These are phyloP conservation scores for Petrophora chlorosata DNA, from an alignment of 2,888 invertebrate genomes.

Conservation along the genomic window DNA sequence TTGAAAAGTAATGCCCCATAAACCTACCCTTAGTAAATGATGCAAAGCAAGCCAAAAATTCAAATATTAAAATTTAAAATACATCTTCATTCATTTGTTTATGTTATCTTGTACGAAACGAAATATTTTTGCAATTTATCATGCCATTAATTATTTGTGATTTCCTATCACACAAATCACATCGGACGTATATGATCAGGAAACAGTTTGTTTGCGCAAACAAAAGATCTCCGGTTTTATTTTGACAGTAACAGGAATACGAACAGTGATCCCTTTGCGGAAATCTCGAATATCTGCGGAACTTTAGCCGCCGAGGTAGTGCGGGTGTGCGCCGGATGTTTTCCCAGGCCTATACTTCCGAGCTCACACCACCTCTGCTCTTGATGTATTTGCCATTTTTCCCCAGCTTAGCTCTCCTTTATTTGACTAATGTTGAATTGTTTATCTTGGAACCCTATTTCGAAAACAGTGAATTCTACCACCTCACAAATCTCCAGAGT, in stretches of 20 bases:
- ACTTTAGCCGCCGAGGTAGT: conserved; percentile 20
- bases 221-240: conserved; percentile 26
- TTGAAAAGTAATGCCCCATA: no score
- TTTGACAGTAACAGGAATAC: conserved; percentile 30
- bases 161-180: conserved; percentile 5
- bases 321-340: conserved; percentile 48
- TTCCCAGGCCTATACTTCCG: conserved; percentile 49
- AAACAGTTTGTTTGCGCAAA: conserved; percentile 28
- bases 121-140: background rate
- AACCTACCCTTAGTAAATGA: no score
- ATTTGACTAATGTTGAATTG: conserved; percentile 54
- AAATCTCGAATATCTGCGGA: conserved; percentile 26
- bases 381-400: conserved; percentile 53
- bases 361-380: conserved; percentile 47
- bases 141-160: background rate
- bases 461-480: conserved; percentile 44
- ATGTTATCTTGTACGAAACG: no score
- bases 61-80: no score
- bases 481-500: conserved; percentile 42
- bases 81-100: no score
- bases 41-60: no score
- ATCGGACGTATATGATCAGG: conserved; percentile 1
- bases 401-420: conserved; percentile 40
- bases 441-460: conserved; percentile 49
- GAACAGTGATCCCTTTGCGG: conserved; percentile 25